Evolutionary conservation across 1,140 invertebrate species (phyloP).

Genomic region (Drosophila yakuba): DNA sequence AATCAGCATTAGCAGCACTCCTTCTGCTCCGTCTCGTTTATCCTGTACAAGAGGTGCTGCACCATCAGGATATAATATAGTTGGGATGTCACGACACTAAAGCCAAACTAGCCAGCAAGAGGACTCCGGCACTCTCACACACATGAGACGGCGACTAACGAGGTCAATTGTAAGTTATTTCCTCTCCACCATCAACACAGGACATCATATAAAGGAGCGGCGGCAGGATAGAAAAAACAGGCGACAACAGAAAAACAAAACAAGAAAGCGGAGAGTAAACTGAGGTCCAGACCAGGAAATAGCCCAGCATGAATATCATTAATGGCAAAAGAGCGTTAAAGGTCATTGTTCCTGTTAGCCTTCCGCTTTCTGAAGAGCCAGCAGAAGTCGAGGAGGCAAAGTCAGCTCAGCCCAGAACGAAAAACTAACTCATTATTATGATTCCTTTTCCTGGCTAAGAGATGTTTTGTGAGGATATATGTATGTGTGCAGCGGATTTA

Average conservation of each 20-base stretch:
- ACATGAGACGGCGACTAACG: conserved; percentile 67
- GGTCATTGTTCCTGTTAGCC: conserved; percentile 44
- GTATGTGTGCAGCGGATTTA: not conserved
- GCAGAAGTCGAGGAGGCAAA: not conserved
- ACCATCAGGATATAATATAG: conserved; percentile 69
- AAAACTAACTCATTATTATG: conserved; percentile 38
- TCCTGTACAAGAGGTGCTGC: conserved; percentile 21
- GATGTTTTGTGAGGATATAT: not conserved
- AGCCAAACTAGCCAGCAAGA: conserved; percentile 54
- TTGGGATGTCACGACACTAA: conserved; percentile 72
- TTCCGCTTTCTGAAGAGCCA: conserved; percentile 9
- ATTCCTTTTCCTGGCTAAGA: not conserved
- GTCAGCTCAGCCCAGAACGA: conserved; percentile 33
- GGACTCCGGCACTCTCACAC: conserved; percentile 41
- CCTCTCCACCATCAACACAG: conserved; percentile 46
- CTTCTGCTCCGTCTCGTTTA: conserved; percentile 23
- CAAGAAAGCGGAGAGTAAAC: conserved; percentile 28
- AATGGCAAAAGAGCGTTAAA: conserved; percentile 66
- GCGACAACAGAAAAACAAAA: conserved; percentile 28
- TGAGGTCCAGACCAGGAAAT: conserved; percentile 63
- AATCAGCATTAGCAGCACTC: conserved; percentile 62
- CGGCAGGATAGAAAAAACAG: conserved; percentile 21
- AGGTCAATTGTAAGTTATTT: conserved; percentile 83
- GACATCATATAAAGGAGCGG: conserved; percentile 28
- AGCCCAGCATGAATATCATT: conserved; percentile 74